A percentile compares a stretch with the other conserved stretches of the same genome.
These are phyloP conservation scores for Automeris io DNA, from an alignment of 2,888 invertebrate species.

Conservation along the genomic window DNA sequence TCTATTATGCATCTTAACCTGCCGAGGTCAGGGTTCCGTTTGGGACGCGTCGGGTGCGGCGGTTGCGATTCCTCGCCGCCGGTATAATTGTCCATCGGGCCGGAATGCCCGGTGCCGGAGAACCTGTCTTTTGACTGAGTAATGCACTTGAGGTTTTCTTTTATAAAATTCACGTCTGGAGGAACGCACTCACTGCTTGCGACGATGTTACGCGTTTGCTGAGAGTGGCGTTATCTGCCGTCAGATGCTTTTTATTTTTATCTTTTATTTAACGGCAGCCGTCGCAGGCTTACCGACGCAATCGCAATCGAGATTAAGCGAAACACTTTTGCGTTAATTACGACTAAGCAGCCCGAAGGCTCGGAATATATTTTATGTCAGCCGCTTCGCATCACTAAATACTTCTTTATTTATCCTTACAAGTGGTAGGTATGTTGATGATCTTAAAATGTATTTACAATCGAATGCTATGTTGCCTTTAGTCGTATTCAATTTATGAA, in stretches of 20 bases:
- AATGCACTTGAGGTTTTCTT: slow-evolving; percentile 51
- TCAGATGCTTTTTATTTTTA: slow-evolving; percentile 11
- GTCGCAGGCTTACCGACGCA: not conserved
- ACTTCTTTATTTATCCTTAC: no score
- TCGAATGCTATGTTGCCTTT: no score
- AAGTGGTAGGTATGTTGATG: no score
- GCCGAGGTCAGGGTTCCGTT: slow-evolving; percentile 38
- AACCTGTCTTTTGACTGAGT: slow-evolving; percentile 60
- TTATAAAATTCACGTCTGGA: slow-evolving; percentile 56
- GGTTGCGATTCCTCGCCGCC: slow-evolving; percentile 28
- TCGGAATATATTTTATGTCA: not conserved
- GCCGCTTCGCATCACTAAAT: no score
- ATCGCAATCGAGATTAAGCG: slow-evolving; percentile 2
- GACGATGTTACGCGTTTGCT: slow-evolving; percentile 27
- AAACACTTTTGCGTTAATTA: slow-evolving; percentile 1
- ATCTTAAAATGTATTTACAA: no score
- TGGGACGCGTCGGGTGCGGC: slow-evolving; percentile 23
- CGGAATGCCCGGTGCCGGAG: slow-evolving; percentile 61
- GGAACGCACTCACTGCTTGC: slow-evolving; percentile 28
- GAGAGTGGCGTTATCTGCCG: slow-evolving; percentile 24
- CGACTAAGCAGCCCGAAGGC: not conserved
- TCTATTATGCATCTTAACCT: slow-evolving; percentile 44
- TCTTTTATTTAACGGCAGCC: slow-evolving; percentile 16
- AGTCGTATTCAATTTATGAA: no score
- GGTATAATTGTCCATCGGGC: slow-evolving; percentile 31